Conservation (phyloP, 2,113 vertebrate genomes). For the Tachuris rubrigastra region DNA sequence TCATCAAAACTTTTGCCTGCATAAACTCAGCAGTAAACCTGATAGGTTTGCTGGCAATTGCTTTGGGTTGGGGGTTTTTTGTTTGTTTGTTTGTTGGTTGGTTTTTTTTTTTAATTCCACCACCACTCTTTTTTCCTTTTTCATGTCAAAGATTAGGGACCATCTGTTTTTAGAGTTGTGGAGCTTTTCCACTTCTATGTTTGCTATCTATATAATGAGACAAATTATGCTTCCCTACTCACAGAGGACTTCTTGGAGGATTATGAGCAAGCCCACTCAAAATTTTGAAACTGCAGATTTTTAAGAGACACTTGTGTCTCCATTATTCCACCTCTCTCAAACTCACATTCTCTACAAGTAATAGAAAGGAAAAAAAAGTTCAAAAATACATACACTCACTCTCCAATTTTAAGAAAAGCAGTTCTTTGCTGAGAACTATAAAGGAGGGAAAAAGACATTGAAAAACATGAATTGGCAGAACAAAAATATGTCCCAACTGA, state of each 20-base stretch:
- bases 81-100: neutral
- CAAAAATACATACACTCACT: neutral
- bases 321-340: neutral
- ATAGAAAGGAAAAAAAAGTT: neutral
- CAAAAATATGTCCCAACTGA: slow-evolving; percentile 20
- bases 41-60: neutral
- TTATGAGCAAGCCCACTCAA: neutral
- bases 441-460: neutral
- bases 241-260: neutral
- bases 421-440: neutral
- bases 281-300: neutral
- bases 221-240: neutral
- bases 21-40: neutral
- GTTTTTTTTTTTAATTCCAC: neutral
- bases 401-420: neutral
- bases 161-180: neutral
- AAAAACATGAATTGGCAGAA: neutral
- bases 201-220: neutral
- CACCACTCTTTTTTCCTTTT: neutral
- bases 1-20: slow-evolving; percentile 25
- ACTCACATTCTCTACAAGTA: neutral
- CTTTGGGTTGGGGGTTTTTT: neutral
- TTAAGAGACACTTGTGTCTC: neutral
- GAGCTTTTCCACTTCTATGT: neutral
- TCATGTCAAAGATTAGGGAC: neutral